Base-by-base conservation (phyloP, 2,113 vertebrate species). In the Pipra filicauda region DNA sequence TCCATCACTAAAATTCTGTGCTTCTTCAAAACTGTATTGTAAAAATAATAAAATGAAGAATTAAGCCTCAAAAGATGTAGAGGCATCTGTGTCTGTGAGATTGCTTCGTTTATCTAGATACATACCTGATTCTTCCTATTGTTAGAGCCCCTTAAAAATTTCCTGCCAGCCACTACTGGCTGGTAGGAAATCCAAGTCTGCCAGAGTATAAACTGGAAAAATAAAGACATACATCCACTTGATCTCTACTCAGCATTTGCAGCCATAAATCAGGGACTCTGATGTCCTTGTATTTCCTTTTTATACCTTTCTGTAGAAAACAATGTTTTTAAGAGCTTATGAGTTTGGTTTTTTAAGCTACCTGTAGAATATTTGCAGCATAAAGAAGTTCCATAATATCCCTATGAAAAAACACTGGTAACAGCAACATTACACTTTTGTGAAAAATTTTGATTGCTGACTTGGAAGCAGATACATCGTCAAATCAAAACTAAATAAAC, bases 401-500 rank as follows among this genome's bases (percentile, higher is more conserved):
- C 91, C n/a, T 89, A 7, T 65, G 71, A 76, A 86, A 88, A 75
- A 30, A 0, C 2, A 37, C 7, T 5, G 9, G 16, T 43, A 83
- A 73, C 13, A 73, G 20, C 20, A 79, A 85, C 9, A 49, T 59
- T 48, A 82, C 3, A 18, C 6, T 85, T 73, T 1, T 0, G 0
- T 94, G 49, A 70, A 73, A 70, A 76, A 33, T 20, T 39, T 69
- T 69, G 30, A 33, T 72, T 83, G 17, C 33, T 93, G 64, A 83
- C 35, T 74, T 88, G 35, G 9, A 88, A 35, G 30, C 39, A 62
- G 39, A 51, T 79, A 49, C 24, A n/a, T 89, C 19, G 37, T 81
- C 37, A 91, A 67, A 89, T 28, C 21, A 89, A 70, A 94, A 83
- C 54, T 84, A 37, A 64, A 28, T 79, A 69, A 89, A 71, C 27